Evolutionary conservation across 2,797 vertebrate genomes (phyloP), one percentile per base, ranked within the genome.

Genomic region (Buceros bicornis): DNA sequence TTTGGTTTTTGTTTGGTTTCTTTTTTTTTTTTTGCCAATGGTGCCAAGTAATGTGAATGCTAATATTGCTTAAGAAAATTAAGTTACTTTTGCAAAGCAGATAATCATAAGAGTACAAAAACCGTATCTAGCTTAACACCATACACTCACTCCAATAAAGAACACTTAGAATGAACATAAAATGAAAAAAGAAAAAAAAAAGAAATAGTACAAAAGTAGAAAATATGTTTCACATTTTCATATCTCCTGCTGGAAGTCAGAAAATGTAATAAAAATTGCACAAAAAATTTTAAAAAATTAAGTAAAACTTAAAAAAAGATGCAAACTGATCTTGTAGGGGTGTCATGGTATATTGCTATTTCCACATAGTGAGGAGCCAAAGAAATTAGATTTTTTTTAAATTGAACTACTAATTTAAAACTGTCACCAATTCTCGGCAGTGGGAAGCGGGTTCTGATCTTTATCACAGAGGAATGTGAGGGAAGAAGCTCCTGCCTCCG

Each of bases 31-130:
- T 99, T 99, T 99, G 99, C 99, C 99, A 99, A 99, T 98, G 99
- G 99, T 99, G 99, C 99, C 99, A 99, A 99, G 98, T 99, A 99
- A 99, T 98, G 99, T 98, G 99, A 99, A 99, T 99, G 99, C 99
- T 99, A 98, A 98, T 99, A 98, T 98, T 98, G 99, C 99, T 99
- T 99, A 98, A 98, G 97, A 98, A 98, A 99, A 98, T 98, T 99
- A 98, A 98, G 98, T 99, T 99, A 98, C 97, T 98, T 98, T 99
- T 99, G 99, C 99, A 99, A 98, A 99, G 99, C 99, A 99, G 99
- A 99, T 99, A 99, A 99, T 99, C 99, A 99, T 98, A 98, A 98
- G 98, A 98, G 96, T 97, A 98, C 94, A 97, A 97, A 98, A 97
- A 97, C 98, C 96, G 95, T 98, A 98, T 98, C 98, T 98, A 98